Conservation (phyloP, 2,888 invertebrate genomes). For the Alviniconcha strummeri region DNA sequence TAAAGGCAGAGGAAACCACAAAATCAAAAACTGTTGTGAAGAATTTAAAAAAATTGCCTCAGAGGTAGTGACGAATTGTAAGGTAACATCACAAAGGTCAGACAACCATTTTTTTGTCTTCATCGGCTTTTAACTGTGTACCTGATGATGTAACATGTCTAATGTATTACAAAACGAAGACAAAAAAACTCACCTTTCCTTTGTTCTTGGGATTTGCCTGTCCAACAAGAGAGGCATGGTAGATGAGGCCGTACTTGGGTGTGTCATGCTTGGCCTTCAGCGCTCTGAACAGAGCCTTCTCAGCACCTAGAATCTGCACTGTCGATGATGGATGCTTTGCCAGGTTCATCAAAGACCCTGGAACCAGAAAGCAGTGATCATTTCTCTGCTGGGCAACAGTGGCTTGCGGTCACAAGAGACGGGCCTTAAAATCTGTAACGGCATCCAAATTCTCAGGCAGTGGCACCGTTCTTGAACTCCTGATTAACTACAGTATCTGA, state of each 20-base stretch:
- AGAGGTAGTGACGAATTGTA: slow-evolving; percentile 23
- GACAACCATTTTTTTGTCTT: not conserved
- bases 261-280: slow-evolving; percentile 98
- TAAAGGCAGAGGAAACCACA: too few species aligned
- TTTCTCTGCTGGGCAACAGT: too few species aligned
- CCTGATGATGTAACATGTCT: too few species aligned
- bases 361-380: not conserved
- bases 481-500: too few species aligned
- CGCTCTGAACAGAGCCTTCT: slow-evolving; percentile 97
- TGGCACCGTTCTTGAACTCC: too few species aligned
- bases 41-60: not conserved
- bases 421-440: too few species aligned
- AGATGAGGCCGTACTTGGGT: slow-evolving; percentile 98
- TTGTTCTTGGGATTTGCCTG: slow-evolving; percentile 92
- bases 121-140: not conserved
- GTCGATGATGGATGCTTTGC: slow-evolving; percentile 99
- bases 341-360: slow-evolving; percentile 90
- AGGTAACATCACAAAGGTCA: slow-evolving; percentile 11
- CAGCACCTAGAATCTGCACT: slow-evolving; percentile 97
- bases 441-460: too few species aligned
- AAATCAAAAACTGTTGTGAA: not conserved
- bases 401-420: too few species aligned
- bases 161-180: too few species aligned
- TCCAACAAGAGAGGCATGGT: slow-evolving; percentile 94
- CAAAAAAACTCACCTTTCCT: slow-evolving; percentile 78